Conservation (phyloP, 2,888 invertebrate genomes). For the Bembecia ichneumoniformis region DNA sequence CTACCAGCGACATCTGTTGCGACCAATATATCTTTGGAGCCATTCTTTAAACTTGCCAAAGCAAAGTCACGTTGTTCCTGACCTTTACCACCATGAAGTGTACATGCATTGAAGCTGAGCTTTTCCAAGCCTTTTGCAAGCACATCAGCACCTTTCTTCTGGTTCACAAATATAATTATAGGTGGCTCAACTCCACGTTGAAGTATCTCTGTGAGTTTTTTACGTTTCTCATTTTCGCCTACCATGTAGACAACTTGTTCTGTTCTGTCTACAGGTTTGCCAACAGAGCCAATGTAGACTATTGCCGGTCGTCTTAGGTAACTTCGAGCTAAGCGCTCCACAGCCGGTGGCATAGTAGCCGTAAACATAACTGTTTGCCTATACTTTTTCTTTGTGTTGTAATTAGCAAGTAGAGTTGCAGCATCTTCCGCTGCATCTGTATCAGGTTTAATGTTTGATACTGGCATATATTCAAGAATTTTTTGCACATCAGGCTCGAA, state of each 20-base stretch:
- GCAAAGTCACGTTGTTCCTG: slow-evolving; percentile 99
- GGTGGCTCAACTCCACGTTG: slow-evolving; percentile 93
- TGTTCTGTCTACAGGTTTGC: slow-evolving; percentile 97
- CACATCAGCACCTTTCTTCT: slow-evolving; percentile 99
- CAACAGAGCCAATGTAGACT: slow-evolving; percentile 96
- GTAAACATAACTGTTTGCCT: slow-evolving; percentile 99
- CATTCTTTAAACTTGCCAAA: slow-evolving; percentile 94
- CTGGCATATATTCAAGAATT: slow-evolving; percentile 98
- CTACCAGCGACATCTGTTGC: slow-evolving; percentile 99
- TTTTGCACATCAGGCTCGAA: slow-evolving; percentile 99
- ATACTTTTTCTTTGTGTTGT: slow-evolving; percentile 95
- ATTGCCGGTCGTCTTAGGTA: slow-evolving; percentile 97
- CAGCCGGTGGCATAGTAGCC: slow-evolving; percentile 99
- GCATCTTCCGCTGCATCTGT: slow-evolving; percentile 98
- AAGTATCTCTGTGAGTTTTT: slow-evolving; percentile 95
- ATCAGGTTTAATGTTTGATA: slow-evolving; percentile 97
- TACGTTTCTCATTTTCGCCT: slow-evolving; percentile 95
- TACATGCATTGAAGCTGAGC: slow-evolving; percentile 95
- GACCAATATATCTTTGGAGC: slow-evolving; percentile 97
- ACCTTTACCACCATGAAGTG: slow-evolving; percentile 99
- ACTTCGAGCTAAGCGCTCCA: slow-evolving; percentile 94
- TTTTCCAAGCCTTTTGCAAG: slow-evolving; percentile 97
- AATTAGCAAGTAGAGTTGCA: slow-evolving; percentile 90
- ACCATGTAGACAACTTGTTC: slow-evolving; percentile 98
- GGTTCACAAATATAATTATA: slow-evolving; percentile 99